Evolutionary conservation across 2,888 invertebrate genomes (phyloP).

Genomic region (Eupeodes latifasciatus): DNA sequence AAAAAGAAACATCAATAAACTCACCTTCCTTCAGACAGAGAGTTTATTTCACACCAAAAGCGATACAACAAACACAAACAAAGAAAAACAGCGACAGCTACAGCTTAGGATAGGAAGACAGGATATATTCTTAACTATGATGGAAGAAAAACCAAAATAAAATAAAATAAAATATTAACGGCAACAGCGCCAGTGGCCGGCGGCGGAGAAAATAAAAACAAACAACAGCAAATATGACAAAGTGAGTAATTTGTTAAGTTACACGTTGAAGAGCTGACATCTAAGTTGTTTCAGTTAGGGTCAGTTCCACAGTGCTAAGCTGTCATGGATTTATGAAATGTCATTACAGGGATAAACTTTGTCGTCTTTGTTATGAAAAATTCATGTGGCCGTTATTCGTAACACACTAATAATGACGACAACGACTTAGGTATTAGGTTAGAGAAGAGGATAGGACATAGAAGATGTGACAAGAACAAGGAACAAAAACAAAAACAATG

Average conservation of each 20-base stretch:
- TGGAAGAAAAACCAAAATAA: constrained; percentile 16
- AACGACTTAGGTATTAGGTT: constrained; percentile 6
- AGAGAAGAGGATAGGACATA: too few relatives aligned
- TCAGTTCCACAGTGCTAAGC: constrained; percentile 62
- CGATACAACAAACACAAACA: constrained; percentile 3
- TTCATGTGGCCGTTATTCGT: constrained; percentile 71
- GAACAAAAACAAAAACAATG: background rate
- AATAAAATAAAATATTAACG: constrained; percentile 42
- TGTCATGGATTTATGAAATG: constrained; percentile 74
- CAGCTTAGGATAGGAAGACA: constrained; percentile 5
- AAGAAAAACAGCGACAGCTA: too few relatives aligned
- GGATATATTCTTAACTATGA: constrained; percentile 21
- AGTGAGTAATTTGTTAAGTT: constrained; percentile 76
- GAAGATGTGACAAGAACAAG: background rate
- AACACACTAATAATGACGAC: constrained; percentile 70
- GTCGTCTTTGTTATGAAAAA: constrained; percentile 74
- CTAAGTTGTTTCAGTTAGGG: constrained; percentile 68
- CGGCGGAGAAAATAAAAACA: constrained; percentile 60
- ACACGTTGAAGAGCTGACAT: constrained; percentile 68
- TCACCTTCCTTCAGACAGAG: constrained; percentile 49
- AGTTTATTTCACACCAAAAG: constrained; percentile 39
- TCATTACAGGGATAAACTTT: constrained; percentile 75
- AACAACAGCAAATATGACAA: constrained; percentile 67
- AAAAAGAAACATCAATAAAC: constrained; percentile 42
- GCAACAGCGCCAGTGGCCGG: background rate